Conservation (phyloP, 2,888 invertebrate genomes). For the Drosophila anomalipes region DNA sequence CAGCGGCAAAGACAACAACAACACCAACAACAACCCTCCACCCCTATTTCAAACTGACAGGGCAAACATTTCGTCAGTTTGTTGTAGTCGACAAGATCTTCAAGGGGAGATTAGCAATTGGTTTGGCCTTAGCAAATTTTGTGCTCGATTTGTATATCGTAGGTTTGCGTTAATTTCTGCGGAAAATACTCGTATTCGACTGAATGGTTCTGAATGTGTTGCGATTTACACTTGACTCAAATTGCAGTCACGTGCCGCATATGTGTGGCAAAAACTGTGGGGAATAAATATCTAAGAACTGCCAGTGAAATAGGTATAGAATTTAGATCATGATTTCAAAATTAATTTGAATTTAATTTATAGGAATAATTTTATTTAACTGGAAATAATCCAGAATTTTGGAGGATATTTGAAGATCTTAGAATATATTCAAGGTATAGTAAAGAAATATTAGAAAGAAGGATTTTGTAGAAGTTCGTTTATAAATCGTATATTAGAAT, state of each 20-base stretch:
- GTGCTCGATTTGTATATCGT: slow-evolving; percentile 77
- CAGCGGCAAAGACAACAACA: slow-evolving; percentile 38
- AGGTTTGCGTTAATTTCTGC: slow-evolving; percentile 68
- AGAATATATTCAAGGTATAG: background rate
- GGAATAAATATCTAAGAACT: background rate
- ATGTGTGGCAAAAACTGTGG: slow-evolving; percentile 16
- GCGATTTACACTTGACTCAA: slow-evolving; percentile 63
- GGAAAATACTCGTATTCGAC: slow-evolving; percentile 58
- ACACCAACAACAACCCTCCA: slow-evolving; percentile 51
- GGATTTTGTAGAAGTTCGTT: background rate
- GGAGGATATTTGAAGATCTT: background rate
- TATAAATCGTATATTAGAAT: background rate
- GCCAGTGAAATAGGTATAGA: background rate
- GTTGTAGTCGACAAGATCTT: slow-evolving; percentile 58
- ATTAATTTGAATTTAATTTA: no score
- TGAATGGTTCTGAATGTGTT: slow-evolving; percentile 50
- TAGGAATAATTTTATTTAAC: background rate
- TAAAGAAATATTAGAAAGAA: background rate
- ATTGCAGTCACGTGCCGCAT: slow-evolving; percentile 73
- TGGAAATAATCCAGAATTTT: background rate
- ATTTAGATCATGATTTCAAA: background rate
- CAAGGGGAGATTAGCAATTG: slow-evolving; percentile 75
- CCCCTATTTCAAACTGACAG: slow-evolving; percentile 22
- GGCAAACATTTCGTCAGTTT: slow-evolving; percentile 50
- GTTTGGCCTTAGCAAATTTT: slow-evolving; percentile 65